Evolutionary conservation across 2,113 vertebrate species (phyloP).

Genomic region (Tamias sibiricus): DNA sequence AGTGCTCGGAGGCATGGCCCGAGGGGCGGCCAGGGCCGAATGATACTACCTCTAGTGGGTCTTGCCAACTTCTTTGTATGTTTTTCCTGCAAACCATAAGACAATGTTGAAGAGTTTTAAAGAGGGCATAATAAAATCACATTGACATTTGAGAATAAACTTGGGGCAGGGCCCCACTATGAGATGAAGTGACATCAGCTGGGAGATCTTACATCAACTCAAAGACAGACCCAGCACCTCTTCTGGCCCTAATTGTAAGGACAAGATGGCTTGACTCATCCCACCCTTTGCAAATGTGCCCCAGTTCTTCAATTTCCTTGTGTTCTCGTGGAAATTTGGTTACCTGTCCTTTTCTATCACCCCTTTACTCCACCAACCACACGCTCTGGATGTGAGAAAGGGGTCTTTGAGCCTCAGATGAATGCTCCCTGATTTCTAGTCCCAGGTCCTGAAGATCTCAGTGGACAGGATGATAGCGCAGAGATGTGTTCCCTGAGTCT

Average conservation of each 20-base stretch:
- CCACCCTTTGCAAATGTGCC: background rate
- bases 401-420: background rate
- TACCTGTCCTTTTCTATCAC: background rate
- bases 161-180: background rate
- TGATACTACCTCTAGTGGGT: background rate
- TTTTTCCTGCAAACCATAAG: background rate
- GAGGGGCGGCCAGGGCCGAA: background rate
- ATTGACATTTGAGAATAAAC: constrained; percentile 7
- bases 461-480: rapidly evolving
- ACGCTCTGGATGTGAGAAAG: background rate
- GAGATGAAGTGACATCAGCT: background rate
- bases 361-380: background rate
- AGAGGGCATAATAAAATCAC: background rate
- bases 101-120: background rate
- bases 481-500: too few species aligned
- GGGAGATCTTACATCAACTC: background rate
- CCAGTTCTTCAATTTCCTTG: background rate
- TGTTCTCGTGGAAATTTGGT: background rate
- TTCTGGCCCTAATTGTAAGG: too few species aligned
- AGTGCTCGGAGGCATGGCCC: background rate
- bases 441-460: background rate
- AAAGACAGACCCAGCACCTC: background rate
- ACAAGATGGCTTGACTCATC: background rate
- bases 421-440: background rate
- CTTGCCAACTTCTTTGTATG: background rate